Percentiles rank a stretch among this genome's conserved stretches.
phyloP scores from a whole-genome alignment of 1,140 invertebrate species.

The Drosophila bocqueti region DNA sequence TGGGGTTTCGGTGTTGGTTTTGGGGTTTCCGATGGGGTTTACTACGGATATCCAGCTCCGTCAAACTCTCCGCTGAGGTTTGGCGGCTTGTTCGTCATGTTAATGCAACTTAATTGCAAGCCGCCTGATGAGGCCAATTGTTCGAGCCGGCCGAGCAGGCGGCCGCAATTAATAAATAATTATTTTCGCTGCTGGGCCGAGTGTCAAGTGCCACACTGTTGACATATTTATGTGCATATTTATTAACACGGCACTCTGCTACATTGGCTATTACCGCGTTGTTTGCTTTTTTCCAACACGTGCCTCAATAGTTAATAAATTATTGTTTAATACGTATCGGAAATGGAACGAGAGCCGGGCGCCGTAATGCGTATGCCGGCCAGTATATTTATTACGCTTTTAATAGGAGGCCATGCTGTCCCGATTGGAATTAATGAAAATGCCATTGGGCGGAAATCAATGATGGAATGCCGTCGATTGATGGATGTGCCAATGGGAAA shows the following conservation, averaged over 20 bases:
- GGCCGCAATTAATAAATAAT: conserved; percentile 81
- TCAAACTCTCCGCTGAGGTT: conserved; percentile 52
- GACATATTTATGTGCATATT: conserved; percentile 73
- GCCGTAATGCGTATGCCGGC: conserved; percentile 19
- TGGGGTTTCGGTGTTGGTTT: neutral
- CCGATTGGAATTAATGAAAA: conserved; percentile 49
- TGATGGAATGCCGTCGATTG: conserved; percentile 56
- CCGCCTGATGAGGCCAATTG: conserved; percentile 71
- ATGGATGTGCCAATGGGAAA: conserved; percentile 50
- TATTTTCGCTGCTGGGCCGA: conserved; percentile 54
- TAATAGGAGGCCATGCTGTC: conserved; percentile 38
- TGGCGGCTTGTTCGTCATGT: conserved; percentile 65
- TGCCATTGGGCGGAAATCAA: conserved; percentile 42
- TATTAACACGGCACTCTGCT: conserved; percentile 63
- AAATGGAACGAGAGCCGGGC: conserved; percentile 41
- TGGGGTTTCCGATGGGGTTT: conserved; percentile 6
- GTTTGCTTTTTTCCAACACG: conserved; percentile 37
- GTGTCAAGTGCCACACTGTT: conserved; percentile 66
- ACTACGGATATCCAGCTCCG: conserved; percentile 15
- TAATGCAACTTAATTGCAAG: conserved; percentile 74
- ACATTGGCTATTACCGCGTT: conserved; percentile 35
- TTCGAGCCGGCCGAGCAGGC: conserved; percentile 43
- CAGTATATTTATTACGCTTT: conserved; percentile 45
- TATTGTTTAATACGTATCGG: conserved; percentile 65
- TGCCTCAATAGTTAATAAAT: conserved; percentile 70